Evolutionary conservation across 2,888 invertebrate species (phyloP), one percentile per base, ranked within the genome.

Genomic region (Drosophila lacicola): DNA sequence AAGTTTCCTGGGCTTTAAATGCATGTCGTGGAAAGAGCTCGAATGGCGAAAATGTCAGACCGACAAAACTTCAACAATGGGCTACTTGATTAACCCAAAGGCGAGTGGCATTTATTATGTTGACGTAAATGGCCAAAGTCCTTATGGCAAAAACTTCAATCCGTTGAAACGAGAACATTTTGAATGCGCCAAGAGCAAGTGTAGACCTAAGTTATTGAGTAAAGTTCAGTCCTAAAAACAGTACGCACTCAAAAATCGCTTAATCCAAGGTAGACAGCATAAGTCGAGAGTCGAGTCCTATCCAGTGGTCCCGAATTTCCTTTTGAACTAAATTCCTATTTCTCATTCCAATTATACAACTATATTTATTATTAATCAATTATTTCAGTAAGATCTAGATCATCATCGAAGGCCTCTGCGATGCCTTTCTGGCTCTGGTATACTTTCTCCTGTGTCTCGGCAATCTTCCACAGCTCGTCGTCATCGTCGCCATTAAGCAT

Each of bases 381-480:
- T 44, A 91, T 89, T 72, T 90, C 82, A 9, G 91, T 91, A n/a
- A 91, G 64, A 70, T 91, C 91, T 13, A 91, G 72, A 50, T 91
- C 91, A 63, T 91, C 91, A 41, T 91, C 88, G 67, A 91, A 91
- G 5, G 90, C 91, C 36, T 89, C 82, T 4, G 87, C 78, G 14
- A 90, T 87, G 21, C 82, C 82, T 19, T 90, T 82, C 39, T 91
- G 82, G 5, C 89, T 90, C 33, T 78, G 80, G 14, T 89, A 84
- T 2, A 74, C 76, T 39, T 70, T 89, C 64, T 91, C 91, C 57
- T 91, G 90, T 2, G 91, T 89, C 53, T 92, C 92, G 1, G 92
- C 91, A 39, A 90, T 88, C 13, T 88, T 89, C 92, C 92, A 92
- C 9, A 92, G 75, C 29, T 92, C 92, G 47, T 92, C 92, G 51